Conservation (phyloP, 2,888 invertebrate genomes). For the Harpagoxenus sublaevis region DNA sequence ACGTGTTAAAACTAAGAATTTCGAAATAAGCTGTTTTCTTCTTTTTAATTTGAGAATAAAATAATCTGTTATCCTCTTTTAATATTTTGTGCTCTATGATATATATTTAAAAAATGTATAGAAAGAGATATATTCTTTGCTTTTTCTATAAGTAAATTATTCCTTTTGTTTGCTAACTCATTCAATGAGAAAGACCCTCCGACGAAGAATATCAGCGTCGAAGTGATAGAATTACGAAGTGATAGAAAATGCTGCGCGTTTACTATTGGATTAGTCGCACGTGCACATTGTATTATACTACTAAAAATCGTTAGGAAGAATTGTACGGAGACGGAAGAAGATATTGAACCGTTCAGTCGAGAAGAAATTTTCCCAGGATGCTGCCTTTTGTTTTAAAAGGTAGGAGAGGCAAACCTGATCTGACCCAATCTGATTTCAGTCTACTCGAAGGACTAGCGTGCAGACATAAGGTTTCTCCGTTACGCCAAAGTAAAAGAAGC, state of each 20-base stretch:
- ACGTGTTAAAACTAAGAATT: not conserved
- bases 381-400: slow-evolving; percentile 63
- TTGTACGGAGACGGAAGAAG: slow-evolving; percentile 16
- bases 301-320: slow-evolving; percentile 23
- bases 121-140: not conserved
- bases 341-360: slow-evolving; percentile 28
- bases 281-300: slow-evolving; percentile 22
- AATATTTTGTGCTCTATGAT: not conserved
- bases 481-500: slow-evolving; percentile 24
- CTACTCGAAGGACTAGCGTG: slow-evolving; percentile 45
- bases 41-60: not conserved
- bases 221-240: not conserved
- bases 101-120: not conserved
- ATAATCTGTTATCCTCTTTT: not conserved
- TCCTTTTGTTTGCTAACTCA: not conserved
- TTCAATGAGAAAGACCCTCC: not conserved
- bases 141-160: not conserved
- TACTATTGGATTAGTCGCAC: slow-evolving; percentile 23
- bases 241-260: slow-evolving; percentile 9
- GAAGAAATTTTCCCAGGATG: slow-evolving; percentile 58
- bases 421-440: slow-evolving; percentile 63
- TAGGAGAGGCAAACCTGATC: slow-evolving; percentile 58
- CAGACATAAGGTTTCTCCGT: slow-evolving; percentile 38
- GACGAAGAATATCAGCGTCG: not conserved
- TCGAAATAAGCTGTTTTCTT: not conserved